phyloP scores from a whole-genome alignment of 1,140 invertebrate genomes.

The Caenorhabditis tropicalis region DNA sequence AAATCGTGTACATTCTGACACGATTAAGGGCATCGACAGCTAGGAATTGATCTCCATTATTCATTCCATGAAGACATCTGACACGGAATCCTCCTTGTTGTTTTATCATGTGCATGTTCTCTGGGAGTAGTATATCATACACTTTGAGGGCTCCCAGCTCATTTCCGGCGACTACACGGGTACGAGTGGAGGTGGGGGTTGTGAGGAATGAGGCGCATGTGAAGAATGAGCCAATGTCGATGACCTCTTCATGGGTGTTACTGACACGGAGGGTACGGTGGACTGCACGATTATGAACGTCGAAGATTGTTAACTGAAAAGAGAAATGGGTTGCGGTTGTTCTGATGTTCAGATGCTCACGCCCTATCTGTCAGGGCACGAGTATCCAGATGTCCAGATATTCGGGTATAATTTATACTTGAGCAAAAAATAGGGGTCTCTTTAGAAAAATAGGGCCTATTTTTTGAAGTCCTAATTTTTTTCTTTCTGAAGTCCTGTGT shows the following conservation, averaged over 20 bases:
- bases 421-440: too few species aligned
- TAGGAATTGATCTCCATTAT: neutral
- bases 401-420: too few species aligned
- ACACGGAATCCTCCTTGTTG: neutral
- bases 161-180: neutral
- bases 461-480: too few species aligned
- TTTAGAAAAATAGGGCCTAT: too few species aligned
- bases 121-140: neutral
- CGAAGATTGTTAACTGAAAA: neutral
- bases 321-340: neutral
- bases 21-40: neutral
- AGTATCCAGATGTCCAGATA: too few species aligned
- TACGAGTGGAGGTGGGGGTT: neutral
- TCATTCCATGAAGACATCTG: conserved; percentile 9
- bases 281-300: neutral
- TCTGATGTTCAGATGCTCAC: neutral
- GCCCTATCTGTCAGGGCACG: too few species aligned
- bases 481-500: too few species aligned
- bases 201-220: neutral
- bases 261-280: neutral
- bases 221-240: neutral
- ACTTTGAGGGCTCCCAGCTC: neutral
- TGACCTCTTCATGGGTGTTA: neutral
- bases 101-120: neutral
- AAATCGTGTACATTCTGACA: neutral